A percentile compares a stretch with the other conserved stretches of the same genome.
phyloP scores from a whole-genome alignment of 2,888 invertebrate species.

The Scelioninae gen. 1 region DNA sequence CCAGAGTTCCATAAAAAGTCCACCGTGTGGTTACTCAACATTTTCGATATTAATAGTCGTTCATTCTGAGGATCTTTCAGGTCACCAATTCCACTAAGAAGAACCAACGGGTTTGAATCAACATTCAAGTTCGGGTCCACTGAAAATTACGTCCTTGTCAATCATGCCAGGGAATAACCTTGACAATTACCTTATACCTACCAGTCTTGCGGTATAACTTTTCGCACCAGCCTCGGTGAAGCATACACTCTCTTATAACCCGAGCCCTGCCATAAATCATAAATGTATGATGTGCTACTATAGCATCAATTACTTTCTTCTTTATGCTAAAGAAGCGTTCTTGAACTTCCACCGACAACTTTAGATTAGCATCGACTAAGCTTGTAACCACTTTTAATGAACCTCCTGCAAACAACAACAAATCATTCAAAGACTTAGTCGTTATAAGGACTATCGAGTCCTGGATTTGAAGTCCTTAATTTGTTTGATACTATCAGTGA shows the following conservation, averaged over 20 bases:
- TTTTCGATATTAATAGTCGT: conserved; percentile 87
- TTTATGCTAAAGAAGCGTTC: conserved; percentile 79
- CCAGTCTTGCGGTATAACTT: conserved; percentile 78
- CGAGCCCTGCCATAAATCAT: conserved; percentile 82
- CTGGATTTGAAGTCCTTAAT: background rate
- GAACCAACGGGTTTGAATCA: conserved; percentile 78
- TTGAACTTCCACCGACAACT: conserved; percentile 75
- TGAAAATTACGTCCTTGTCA: conserved; percentile 36
- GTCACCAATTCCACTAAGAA: conserved; percentile 80
- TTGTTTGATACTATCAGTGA: background rate
- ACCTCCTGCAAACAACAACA: conserved; percentile 1
- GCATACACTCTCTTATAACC: conserved; percentile 80
- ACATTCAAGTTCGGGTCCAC: conserved; percentile 74
- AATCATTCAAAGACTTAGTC: background rate
- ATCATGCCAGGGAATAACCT: background rate
- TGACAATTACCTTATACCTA: background rate
- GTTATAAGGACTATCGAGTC: background rate
- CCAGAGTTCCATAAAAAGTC: conserved; percentile 96
- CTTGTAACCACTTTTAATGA: background rate
- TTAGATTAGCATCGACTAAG: background rate
- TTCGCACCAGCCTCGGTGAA: conserved; percentile 82
- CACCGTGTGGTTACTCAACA: conserved; percentile 91
- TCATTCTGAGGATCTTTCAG: conserved; percentile 79
- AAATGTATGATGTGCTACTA: conserved; percentile 79
- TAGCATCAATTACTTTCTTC: conserved; percentile 80